Evolutionary conservation across 2,888 invertebrate species (phyloP).

Genomic region (Caenorhabditis sp.): DNA sequence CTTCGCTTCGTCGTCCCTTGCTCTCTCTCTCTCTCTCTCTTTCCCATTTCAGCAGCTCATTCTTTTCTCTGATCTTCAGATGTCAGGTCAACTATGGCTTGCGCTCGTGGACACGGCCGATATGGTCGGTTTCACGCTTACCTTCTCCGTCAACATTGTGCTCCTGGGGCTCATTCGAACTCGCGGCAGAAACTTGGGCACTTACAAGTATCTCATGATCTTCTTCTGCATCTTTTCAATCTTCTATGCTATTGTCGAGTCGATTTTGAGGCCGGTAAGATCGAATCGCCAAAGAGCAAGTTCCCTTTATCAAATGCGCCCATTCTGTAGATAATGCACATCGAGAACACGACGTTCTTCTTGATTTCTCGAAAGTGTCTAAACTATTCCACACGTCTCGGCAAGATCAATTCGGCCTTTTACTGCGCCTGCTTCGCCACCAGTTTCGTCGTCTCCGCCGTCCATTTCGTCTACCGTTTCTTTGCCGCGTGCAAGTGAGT

Average conservation of each 20-base stretch:
- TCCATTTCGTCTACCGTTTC: constrained; percentile 41
- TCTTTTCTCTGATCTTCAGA: not conserved
- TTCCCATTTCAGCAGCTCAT: not conserved
- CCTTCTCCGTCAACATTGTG: constrained; percentile 29
- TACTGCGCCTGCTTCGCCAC: constrained; percentile 47
- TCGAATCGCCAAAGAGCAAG: too few relatives aligned
- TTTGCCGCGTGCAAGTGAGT: constrained; percentile 53
- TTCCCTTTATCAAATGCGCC: not conserved
- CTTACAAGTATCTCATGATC: constrained; percentile 42
- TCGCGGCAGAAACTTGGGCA: constrained; percentile 40
- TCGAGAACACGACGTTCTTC: constrained; percentile 43
- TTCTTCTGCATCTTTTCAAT: constrained; percentile 44
- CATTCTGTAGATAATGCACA: constrained; percentile 42
- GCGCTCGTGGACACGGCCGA: constrained; percentile 36
- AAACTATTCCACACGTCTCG: constrained; percentile 30
- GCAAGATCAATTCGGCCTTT: constrained; percentile 43
- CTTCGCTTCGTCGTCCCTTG: constrained; percentile 1
- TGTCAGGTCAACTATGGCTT: constrained; percentile 38
- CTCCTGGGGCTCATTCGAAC: constrained; percentile 39
- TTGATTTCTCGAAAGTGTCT: constrained; percentile 42
- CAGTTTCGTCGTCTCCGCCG: constrained; percentile 34
- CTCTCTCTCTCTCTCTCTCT: not conserved
- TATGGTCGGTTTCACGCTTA: constrained; percentile 43
- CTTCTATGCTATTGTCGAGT: constrained; percentile 41
- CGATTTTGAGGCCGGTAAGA: constrained; percentile 46